A percentile compares a stretch with the other conserved stretches of the same genome.
phyloP scores from a whole-genome alignment of 1,140 invertebrate genomes.

The Myzus persicae region DNA sequence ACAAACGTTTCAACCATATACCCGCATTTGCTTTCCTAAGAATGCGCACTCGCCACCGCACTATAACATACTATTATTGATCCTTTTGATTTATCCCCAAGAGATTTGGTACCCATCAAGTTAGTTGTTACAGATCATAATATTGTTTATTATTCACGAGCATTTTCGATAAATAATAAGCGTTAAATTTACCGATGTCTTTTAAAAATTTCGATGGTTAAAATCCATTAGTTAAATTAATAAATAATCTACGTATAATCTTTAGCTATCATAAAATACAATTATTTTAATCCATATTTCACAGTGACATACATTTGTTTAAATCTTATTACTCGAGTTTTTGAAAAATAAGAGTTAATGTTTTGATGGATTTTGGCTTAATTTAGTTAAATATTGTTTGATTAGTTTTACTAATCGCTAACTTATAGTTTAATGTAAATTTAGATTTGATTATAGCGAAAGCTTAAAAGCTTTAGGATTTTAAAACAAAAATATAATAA shows the following conservation, averaged over 20 bases:
- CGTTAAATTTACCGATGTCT: neutral
- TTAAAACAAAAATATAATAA: constrained; percentile 32
- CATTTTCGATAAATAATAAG: neutral
- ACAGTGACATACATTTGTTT: neutral
- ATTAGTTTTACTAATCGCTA: constrained; percentile 6
- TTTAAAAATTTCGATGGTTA: neutral
- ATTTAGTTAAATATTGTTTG: neutral
- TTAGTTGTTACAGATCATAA: neutral
- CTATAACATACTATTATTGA: neutral
- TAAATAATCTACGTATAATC: neutral
- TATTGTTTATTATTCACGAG: neutral
- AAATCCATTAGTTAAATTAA: neutral
- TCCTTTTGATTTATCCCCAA: neutral
- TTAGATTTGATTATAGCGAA: constrained; percentile 17
- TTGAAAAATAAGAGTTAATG: neutral
- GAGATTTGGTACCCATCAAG: neutral
- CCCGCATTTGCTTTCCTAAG: neutral
- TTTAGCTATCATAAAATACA: neutral
- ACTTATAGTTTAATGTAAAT: neutral
- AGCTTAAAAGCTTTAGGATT: constrained; percentile 13
- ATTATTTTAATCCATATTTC: neutral
- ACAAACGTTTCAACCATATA: neutral
- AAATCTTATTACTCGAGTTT: neutral
- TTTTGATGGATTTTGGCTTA: neutral
- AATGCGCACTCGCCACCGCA: no score